Evolutionary conservation across 2,113 vertebrate species (phyloP).

Genomic region (Hoplias malabaricus): DNA sequence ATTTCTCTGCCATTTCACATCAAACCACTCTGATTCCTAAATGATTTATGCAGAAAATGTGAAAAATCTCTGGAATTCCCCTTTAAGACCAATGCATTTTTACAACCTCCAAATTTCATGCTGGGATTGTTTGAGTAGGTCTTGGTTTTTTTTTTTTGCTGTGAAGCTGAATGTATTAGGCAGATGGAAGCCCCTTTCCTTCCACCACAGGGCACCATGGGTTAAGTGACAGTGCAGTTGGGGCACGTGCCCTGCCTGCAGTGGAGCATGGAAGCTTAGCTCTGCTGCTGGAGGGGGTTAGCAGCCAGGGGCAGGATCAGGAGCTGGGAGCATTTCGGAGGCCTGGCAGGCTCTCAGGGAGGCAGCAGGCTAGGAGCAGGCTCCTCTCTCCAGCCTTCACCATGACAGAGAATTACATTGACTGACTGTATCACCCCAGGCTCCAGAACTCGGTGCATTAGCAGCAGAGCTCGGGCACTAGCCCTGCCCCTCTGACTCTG

Average conservation of each 20-base stretch:
- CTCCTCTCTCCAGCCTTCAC: slow-evolving; percentile 9
- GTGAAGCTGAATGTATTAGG: background rate
- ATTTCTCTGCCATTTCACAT: background rate
- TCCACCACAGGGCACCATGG: background rate
- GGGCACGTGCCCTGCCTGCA: background rate
- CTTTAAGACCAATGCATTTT: background rate
- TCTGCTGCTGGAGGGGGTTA: slow-evolving; percentile 6
- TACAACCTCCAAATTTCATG: background rate
- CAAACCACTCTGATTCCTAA: background rate
- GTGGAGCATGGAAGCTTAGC: background rate
- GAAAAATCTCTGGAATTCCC: no score
- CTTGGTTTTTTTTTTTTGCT: background rate
- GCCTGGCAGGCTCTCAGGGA: slow-evolving; percentile 2
- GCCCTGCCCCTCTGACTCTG: slow-evolving; percentile 27
- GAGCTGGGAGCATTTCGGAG: background rate
- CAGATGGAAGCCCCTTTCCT: background rate
- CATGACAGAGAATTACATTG: slow-evolving; percentile 39
- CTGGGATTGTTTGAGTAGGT: background rate
- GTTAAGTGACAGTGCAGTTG: background rate
- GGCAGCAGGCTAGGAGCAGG: slow-evolving; percentile 2
- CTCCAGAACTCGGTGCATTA: slow-evolving; percentile 38
- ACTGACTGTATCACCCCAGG: slow-evolving; percentile 35
- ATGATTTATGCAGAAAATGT: no score
- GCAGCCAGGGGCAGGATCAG: slow-evolving; percentile 20
- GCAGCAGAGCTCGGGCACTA: slow-evolving; percentile 26